Base-by-base conservation (phyloP, 2,797 vertebrate genomes). In the Hydrophis major region DNA sequence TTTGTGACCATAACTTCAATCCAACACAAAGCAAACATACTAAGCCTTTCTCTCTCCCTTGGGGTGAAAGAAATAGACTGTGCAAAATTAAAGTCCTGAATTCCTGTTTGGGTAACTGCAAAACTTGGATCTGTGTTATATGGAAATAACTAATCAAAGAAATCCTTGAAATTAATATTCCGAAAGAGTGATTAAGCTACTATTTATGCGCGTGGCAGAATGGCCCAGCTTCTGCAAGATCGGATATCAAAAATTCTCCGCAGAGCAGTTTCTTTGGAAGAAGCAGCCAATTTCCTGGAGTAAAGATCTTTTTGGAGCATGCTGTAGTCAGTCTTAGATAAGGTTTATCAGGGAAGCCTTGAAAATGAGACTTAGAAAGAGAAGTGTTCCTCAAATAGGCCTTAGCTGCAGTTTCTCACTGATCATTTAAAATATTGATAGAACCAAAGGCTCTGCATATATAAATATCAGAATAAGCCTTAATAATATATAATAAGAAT, bases 261-360 rank as follows among this genome's bases (percentile, higher is more conserved):
- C 92, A 93, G 94, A 95, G 92, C 91, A 86, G 94, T 96, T 96
- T 92, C 55, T 74, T 96, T 95, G 94, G 88, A 63, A 96, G 95
- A 92, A 95, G 93, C 86, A 94, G 93, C 88, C 95, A 94, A 94
- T 94, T 95, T 93, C 93, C 95, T 83, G 74, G 90, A 91, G 42
- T 89, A 18, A 86, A 96, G 95, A 95, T 95, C 94, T 96, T 69
- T 95, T 96, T 95, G 94, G 96, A 96, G 96, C 96, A 95, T 95
- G 95, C 91, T 96, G 92, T 16, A 86, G 93, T 96, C 93, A 95
- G 59, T 74, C 92, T 96, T n/a, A 94, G 95, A 93, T 94, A 93
- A 32, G 93, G 93, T 93, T 92, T 95, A 96, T 94, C 96, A 95
- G 92, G 89, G 93, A 94, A 95, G 92, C 95, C 94, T 96, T 90